Evolutionary conservation across 2,113 vertebrate genomes (phyloP), one percentile per base, ranked within the genome.

Genomic region (Xiphophorus maculatus): DNA sequence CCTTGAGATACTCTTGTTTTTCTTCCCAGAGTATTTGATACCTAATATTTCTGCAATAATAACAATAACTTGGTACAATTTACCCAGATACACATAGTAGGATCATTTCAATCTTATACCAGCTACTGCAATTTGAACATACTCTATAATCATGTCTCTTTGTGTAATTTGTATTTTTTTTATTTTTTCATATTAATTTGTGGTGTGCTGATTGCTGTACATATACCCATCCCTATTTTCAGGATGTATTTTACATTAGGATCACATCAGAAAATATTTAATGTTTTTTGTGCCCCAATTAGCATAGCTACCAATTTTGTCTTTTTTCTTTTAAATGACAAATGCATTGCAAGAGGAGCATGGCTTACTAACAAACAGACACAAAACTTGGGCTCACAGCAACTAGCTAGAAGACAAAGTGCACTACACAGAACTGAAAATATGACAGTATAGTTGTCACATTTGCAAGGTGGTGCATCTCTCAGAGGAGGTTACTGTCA

Each of bases 401-500:
- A 8, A 13, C 32, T 66, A 42, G 22, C 63, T 74, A 27, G 37
- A 79, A 60, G 71, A 80, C 65, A 73, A 22, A 22, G 15, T 40
- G 37, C 69, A 79, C 29, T 7, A 66, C 63, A 63, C 69, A 65
- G 44, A 84, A 71, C n/a, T 78, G 40, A 73, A 54, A 73, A 33
- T 71, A 85, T 72, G 63, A 54, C 40, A 25, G 67, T 75, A 15
- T 79, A 77, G 80, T 82, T 78, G 76, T 76, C 63, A 66, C 74
- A 74, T 82, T 79, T 85, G 69, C 74, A 78, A 73, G 75, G 80
- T 73, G 76, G 64, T 54, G 48, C 67, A n/a, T 85, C 74, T 84
- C 82, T 84, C 80, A 82, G 74, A 80, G 66, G 65, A 84, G 74
- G 70, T 25, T 79, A 76, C 81, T 86, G 75, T 83, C 75, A 60